Base-by-base conservation (phyloP, 1,140 invertebrate species). In the Lepidurus packardi region DNA sequence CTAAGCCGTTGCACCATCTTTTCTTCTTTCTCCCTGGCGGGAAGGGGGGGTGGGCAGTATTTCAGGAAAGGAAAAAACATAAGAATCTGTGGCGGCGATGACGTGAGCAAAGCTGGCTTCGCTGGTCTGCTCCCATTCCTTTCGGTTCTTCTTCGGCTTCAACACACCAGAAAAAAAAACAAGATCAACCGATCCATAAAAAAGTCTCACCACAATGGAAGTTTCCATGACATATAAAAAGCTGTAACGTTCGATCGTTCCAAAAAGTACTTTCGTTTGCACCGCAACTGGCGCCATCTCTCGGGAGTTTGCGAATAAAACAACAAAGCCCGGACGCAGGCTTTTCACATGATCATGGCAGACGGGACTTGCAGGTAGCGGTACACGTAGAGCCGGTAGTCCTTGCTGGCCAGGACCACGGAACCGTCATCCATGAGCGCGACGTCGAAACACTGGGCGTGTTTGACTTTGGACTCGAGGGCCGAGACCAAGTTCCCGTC, bases 361-460 rank as follows among this genome's bases (percentile, higher is more conserved):
- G 78, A 44, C n/a, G 82, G 82, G 24, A 82, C 73, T 77, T 95
- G 94, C 80, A 95, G 91, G 87, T 98, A 98, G 84, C 95, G 92
- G 87, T 98, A 99, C 84, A 98, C 96, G 87, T 99, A 99, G n/a
- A 99, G 90, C 43, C 96, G 91, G 86, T 99, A 99, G 85, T 99
- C 98, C 87, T 99, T 99, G 88, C 95, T 98, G 79, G 98, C 97
- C 80, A 99, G 88, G 7, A 99, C 97, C 34, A 99, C 97, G 73
- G 95, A 98, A n/a, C 96, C 96, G 85, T 99, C 97, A 85, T 99
- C 97, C 93, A 99, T 98, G 11, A 99, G 90, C 11, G 97, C 96
- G 41, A 99, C 97, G 85, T 99, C 98, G 86, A 99, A 99, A 87
- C 98, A 99, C 85, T 99, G 98, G 41, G 98, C 98, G 85, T 99